Base-by-base conservation (phyloP, 2,797 vertebrate species). In the Champsocephalus esox region DNA sequence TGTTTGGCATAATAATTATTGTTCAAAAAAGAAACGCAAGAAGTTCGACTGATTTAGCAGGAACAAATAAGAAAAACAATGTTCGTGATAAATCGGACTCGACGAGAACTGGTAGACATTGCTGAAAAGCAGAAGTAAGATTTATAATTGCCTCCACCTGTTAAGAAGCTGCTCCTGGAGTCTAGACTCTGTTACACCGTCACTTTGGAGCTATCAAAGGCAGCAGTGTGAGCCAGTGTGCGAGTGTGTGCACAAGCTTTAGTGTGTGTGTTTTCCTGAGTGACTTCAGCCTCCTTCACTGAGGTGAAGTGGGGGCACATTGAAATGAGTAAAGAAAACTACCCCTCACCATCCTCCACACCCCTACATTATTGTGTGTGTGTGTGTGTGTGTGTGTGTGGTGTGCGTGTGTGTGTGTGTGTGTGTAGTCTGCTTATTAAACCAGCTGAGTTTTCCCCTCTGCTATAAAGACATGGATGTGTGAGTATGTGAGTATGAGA, bases 241-340 rank as follows among this genome's bases (percentile, higher is more conserved):
- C 21, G 57, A 81, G 70, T 86, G 80, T 86, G 85, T 84, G 84
- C 70, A 77, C 78, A 79, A 59, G 74, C 75, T 80, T 76, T 64
- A 88, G 70, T 77, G 78, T 88, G 87, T 91, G 87, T 92, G 87
- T 92, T 87, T 92, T 88, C 80, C 78, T 82, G 66, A 87, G 82
- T 89, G 87, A 90, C 88, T 90, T 80, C 85, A 86, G 82, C 77
- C 83, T 90, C 85, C 88, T 92, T 88, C 72, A 87, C 79, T 55
- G 80, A 92, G 91, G 92, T 95, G 91, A 94, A 94, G 93, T 93
- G 92, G 94, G 91, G 87, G 92, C 90, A 91, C 65, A 91, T 93
- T 94, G 93, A 89, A 94, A 94, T 89, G 81, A 90, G 89, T 90
- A 28, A 28, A 28, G 24, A 28, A 28, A 28, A 28, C 24, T 83